These are phyloP conservation scores for Aspidoscelis tigris DNA, from an alignment of 2,113 vertebrate species.

Conservation along the genomic window DNA sequence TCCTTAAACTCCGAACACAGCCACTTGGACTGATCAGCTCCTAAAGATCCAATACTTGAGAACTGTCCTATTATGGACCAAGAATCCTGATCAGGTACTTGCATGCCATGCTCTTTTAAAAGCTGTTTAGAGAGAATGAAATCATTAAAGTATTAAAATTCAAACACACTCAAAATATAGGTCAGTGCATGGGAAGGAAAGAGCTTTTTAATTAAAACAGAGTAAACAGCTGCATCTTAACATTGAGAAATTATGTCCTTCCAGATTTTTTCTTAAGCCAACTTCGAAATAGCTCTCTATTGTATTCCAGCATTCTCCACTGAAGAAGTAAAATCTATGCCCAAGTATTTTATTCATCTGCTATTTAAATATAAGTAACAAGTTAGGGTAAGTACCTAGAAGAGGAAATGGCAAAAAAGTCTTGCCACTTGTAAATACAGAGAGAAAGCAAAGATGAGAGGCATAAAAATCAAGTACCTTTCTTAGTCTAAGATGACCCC, in stretches of 20 bases:
- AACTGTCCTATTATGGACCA: constrained; percentile 96
- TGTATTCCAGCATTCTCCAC: not conserved
- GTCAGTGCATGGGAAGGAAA: too few species aligned
- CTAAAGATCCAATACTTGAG: constrained; percentile 97
- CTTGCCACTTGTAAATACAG: not conserved
- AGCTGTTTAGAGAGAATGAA: constrained; percentile 66
- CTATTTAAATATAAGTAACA: not conserved
- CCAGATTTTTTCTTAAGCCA: too few species aligned
- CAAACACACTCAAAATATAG: too few species aligned
- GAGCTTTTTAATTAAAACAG: too few species aligned
- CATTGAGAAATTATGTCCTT: too few species aligned
- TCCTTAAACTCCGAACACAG: constrained; percentile 90
- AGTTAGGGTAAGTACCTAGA: not conserved
- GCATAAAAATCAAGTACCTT: constrained; percentile 81
- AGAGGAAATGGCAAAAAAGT: not conserved
- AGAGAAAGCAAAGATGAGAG: not conserved
- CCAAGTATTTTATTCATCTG: not conserved
- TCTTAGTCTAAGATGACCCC: constrained; percentile 93
- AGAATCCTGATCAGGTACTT: constrained; percentile 67
- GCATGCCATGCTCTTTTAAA: constrained; percentile 75
- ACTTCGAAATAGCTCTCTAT: too few species aligned
- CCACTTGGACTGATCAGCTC: constrained; percentile 92
- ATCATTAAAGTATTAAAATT: too few species aligned
- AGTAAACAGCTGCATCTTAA: too few species aligned
- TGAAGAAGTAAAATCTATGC: not conserved